Percentiles rank a stretch among this genome's conserved stretches.
These are phyloP conservation scores for Lithophane semibrunnea DNA, from an alignment of 2,888 invertebrate genomes.

Conservation along the genomic window DNA sequence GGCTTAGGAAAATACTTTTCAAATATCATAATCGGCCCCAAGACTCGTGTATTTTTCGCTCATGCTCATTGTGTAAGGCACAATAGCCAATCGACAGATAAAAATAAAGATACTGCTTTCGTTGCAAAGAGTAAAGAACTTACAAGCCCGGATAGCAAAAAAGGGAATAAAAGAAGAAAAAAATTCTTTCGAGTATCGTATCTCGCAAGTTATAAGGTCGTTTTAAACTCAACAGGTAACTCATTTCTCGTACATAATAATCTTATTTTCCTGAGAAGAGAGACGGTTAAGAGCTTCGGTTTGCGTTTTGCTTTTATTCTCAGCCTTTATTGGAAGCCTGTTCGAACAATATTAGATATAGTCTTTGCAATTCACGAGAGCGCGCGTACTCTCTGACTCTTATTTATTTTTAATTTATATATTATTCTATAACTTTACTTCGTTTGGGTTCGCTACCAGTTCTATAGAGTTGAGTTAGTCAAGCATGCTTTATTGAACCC, in stretches of 20 bases:
- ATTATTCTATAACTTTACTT: background rate
- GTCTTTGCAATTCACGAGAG: background rate
- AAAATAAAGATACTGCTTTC: background rate
- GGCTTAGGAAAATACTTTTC: background rate
- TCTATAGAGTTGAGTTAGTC: background rate
- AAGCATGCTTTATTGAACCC: slow-evolving; percentile 10
- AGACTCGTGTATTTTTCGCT: background rate
- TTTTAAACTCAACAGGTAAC: slow-evolving; percentile 30
- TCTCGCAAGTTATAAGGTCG: slow-evolving; percentile 18
- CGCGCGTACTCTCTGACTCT: too few species aligned
- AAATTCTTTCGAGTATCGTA: slow-evolving; percentile 15
- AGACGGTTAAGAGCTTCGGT: slow-evolving; percentile 5
- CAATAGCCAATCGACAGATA: background rate
- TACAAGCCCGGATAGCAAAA: background rate
- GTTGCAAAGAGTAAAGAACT: slow-evolving; percentile 3
- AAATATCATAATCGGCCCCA: background rate
- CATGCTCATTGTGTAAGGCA: background rate
- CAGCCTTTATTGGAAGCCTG: slow-evolving; percentile 8
- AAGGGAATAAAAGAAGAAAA: background rate
- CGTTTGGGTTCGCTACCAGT: background rate
- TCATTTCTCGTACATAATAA: slow-evolving; percentile 34
- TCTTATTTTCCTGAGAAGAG: slow-evolving; percentile 32
- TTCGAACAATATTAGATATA: background rate
- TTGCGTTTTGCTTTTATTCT: slow-evolving; percentile 28
- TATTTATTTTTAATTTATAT: background rate